Base-by-base conservation (phyloP, 2,797 vertebrate genomes). In the Botia almorhae region DNA sequence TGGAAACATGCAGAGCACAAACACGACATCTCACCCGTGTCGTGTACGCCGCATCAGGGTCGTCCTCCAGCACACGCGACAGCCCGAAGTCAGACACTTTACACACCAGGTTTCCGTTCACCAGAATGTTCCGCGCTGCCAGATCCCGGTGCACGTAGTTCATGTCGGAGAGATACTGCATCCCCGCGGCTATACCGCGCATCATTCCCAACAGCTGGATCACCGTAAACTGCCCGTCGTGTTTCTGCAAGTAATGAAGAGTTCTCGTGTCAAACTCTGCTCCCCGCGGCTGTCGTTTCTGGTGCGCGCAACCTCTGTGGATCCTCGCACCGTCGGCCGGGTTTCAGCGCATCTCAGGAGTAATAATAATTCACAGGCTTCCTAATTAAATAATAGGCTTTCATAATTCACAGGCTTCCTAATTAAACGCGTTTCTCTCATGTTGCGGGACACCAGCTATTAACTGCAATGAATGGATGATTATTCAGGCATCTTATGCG, bases 91-190 rank as follows among this genome's bases (percentile, higher is more conserved):
- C 97, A 0, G 97, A 98, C 77, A 98, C 97, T 91, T 98, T 99
- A 84, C 97, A 98, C 87, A 98, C 96, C 84, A 99, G 92, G 87
- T 98, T 99, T 90, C 95, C 94, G 92, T 99, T 99, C 90, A 98
- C 97, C 88, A 99, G 90, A 86, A 98, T 98, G 87, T 99, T 99
- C 0, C 97, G 93, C 2, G 97, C 97, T 0, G 97, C 97, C 86
- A 99, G 94, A 82, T 99, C 97, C 12, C 97, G 87, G 90, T 99
- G 97, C 58, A 99, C 96, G 0, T 99, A 98, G 81, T 97, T 97
- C 96, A 97, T 98, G 86, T 99, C 97, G 0, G 97, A 97, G 84
- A 99, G 96, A 83, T 96, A 98, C 82, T 95, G 96, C 97, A 98
- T 98, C 83, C 96, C 97, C 7, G 97, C 96, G 0, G 96, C 95